Conservation (phyloP, 2,113 vertebrate genomes). For the Castor canadensis region DNA sequence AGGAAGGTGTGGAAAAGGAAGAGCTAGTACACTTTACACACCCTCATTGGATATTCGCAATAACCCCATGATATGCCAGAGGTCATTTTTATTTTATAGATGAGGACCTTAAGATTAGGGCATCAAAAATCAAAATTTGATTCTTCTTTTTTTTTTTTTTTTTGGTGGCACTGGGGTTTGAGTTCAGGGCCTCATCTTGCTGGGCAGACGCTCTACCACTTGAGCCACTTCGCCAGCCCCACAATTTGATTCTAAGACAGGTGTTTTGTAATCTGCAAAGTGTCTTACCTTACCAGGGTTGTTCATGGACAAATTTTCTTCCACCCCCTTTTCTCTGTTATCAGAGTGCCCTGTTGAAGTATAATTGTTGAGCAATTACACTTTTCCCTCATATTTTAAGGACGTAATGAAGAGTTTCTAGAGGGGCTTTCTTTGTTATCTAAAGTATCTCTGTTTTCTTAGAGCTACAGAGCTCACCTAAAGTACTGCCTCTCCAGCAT, state of each 20-base stretch:
- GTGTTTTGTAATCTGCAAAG: neutral
- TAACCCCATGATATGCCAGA: neutral
- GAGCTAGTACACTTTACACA: neutral
- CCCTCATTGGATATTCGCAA: neutral
- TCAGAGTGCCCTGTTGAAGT: neutral
- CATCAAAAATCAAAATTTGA: neutral
- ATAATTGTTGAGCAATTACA: neutral
- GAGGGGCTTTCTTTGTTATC: neutral
- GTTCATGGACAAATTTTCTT: neutral
- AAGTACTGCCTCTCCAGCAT: neutral
- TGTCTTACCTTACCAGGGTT: neutral
- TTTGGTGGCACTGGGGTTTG: no score
- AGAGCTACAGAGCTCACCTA: no score
- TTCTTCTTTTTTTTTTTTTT: no score
- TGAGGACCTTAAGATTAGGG: neutral
- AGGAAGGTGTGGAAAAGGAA: neutral
- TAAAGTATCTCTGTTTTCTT: accelerated
- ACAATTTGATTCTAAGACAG: neutral
- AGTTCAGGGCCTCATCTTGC: no score
- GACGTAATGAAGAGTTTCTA: neutral
- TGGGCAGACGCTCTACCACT: no score
- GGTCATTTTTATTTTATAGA: neutral
- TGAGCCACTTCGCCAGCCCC: no score
- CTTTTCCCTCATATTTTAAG: neutral
- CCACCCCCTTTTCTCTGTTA: neutral